A percentile compares a stretch with the other conserved stretches of the same genome.
phyloP scores from a whole-genome alignment of 1,140 invertebrate species.

The Maniola jurtina region DNA sequence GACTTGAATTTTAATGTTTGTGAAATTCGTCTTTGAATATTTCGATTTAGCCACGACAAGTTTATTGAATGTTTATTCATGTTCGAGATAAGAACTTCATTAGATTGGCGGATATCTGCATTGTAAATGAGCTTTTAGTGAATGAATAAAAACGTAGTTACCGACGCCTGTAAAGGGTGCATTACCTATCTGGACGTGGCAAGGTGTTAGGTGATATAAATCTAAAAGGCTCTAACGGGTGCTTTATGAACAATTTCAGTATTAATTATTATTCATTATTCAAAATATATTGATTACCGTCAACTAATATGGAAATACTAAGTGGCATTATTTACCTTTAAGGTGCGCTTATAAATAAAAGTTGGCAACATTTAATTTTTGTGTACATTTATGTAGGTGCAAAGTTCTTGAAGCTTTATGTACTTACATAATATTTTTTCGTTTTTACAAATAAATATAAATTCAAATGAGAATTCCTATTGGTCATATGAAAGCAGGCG shows the following conservation, averaged over 20 bases:
- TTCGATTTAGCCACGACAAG: slow-evolving; percentile 38
- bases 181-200: slow-evolving; percentile 1
- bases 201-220: slow-evolving; percentile 15
- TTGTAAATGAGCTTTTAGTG: slow-evolving; percentile 22
- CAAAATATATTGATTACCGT: background rate
- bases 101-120: slow-evolving; percentile 15
- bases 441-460: background rate
- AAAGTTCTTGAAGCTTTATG: background rate
- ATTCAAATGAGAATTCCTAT: background rate
- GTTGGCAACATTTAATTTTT: background rate
- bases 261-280: slow-evolving; percentile 1
- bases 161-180: slow-evolving; percentile 10
- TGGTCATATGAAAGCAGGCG: background rate
- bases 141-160: slow-evolving; percentile 18
- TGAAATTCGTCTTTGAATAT: slow-evolving; percentile 53
- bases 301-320: background rate
- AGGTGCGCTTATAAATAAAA: background rate
- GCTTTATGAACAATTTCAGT: slow-evolving; percentile 3
- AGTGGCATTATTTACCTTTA: background rate
- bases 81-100: slow-evolving; percentile 27
- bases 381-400: background rate
- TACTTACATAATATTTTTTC: too few relatives aligned
- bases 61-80: slow-evolving; percentile 38
- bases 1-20: slow-evolving; percentile 71
- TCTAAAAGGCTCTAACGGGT: slow-evolving; percentile 6